Evolutionary conservation across 2,113 vertebrate species (phyloP), one percentile per base, ranked within the genome.

Genomic region (Tetraodon nigroviridis): DNA sequence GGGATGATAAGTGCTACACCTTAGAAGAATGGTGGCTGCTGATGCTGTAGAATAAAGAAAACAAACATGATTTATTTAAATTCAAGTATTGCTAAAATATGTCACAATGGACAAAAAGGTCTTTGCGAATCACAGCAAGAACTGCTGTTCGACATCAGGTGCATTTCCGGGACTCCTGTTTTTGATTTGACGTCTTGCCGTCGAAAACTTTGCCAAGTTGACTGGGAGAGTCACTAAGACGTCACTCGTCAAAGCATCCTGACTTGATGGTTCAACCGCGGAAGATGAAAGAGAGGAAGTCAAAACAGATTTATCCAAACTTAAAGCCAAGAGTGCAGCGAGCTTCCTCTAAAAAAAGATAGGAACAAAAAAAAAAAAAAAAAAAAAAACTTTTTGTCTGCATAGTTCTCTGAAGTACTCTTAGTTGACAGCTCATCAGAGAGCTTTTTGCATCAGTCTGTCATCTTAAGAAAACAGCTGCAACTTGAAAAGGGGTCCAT

Each of bases 381-480:
- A 37, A 12, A 37, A 3, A 12, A 37, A 37, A 37, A 8, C 54
- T 58, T 14, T 56, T 50, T 16, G 46, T 63, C 22, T 46, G 51
- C 1, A 13, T 45, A 0, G 0, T 44, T 55, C 21, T 51, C 64
- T 47, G 58, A 59, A 46, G 40, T 13, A 6, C 18, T 56, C 42
- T 67, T 18, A 52, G 55, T 58, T 71, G 66, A 70, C 75, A 78
- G 47, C 24, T 63, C 51, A 69, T 61, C 62, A 58, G 41, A 27
- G 46, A 7, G 29, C 42, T 58, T 57, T 73, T 51, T 67, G n/a
- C 68, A 66, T 71, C 55, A 37, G 14, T 44, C 37, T 54, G 49
- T 62, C 66, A 41, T 65, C 19, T 63, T 58, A 61, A 3, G 6
- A 55, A 65, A 76, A 71, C 60, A 64, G 63, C 51, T 61, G 32